Conservation (phyloP, 2,113 vertebrate genomes). For the Ochotona curzoniae region DNA sequence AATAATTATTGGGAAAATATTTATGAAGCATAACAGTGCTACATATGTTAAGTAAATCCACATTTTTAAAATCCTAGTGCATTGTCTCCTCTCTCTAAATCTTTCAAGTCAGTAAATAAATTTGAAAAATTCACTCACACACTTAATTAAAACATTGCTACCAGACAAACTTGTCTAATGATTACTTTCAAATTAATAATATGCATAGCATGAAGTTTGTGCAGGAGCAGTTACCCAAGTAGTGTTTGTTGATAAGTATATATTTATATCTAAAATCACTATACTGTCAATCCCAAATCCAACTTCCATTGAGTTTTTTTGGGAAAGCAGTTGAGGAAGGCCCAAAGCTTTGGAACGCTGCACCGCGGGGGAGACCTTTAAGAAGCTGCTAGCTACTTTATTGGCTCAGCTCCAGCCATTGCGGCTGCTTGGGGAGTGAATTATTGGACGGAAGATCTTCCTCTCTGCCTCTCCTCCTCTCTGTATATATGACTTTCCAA, state of each 20-base stretch:
- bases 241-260: not conserved
- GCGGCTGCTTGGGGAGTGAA: no score
- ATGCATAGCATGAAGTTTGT: not conserved
- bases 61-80: no score
- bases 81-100: no score
- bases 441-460: no score
- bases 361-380: no score
- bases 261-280: not conserved
- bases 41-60: not conserved
- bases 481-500: no score
- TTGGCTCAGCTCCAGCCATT: no score
- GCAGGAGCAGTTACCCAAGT: not conserved
- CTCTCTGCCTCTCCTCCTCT: no score
- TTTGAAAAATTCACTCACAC: not conserved
- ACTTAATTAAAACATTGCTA: not conserved
- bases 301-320: not conserved
- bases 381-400: no score
- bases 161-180: not conserved
- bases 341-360: no score
- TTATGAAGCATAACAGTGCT: not conserved
- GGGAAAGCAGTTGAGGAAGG: no score
- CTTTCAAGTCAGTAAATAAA: no score
- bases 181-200: not conserved
- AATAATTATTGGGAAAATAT: not conserved
- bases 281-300: not conserved